Base-by-base conservation (phyloP, 2,888 invertebrate species). In the Drosophila phalerata region DNA sequence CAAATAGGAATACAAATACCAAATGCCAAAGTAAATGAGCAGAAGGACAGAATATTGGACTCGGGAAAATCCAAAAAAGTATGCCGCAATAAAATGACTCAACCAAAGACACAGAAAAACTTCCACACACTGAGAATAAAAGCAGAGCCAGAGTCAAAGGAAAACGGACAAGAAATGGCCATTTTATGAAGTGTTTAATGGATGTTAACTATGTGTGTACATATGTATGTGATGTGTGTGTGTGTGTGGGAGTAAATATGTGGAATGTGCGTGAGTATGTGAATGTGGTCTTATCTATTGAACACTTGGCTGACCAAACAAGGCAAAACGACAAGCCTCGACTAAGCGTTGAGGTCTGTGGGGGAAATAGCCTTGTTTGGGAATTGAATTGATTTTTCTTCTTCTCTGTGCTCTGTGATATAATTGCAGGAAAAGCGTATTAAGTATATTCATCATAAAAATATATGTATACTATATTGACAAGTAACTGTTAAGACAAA, bases 161-260 rank as follows among this genome's bases (percentile, higher is more conserved):
- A 52, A 49, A 55, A 60, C 45, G 57, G 60, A 68, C 86, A 77
- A 85, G 83, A 77, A 86, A 86, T 86, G 74, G 70, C 71, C 78
- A 75, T 81, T 85, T 85, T 88, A 86, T 85, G 81, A 88, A 88
- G 85, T 88, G 85, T 85, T 86, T 85, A 84, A 88, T 85, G 83
- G 84, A 81, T 84, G 81, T 73, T 86, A 86, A 83, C 73, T 74
- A 67, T 74, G 73, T 81, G 69, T 75, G 70, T 40, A 22, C 13
- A 5, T 22, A 17, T 48, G 25, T 62, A 67, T 69, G 52, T 69
- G 37, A 22, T 60, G 65, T 30, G 8, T 2, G 5, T 37, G 42
- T 48, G 28, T 51, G 52, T 45, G 62, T 34, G 42, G 19, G n/a
- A 57, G 38, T 56, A 25, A 45, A 52, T 63, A 25, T 43, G 17